phyloP scores from a whole-genome alignment of 2,113 vertebrate species.

The Megaceryle maxima region DNA sequence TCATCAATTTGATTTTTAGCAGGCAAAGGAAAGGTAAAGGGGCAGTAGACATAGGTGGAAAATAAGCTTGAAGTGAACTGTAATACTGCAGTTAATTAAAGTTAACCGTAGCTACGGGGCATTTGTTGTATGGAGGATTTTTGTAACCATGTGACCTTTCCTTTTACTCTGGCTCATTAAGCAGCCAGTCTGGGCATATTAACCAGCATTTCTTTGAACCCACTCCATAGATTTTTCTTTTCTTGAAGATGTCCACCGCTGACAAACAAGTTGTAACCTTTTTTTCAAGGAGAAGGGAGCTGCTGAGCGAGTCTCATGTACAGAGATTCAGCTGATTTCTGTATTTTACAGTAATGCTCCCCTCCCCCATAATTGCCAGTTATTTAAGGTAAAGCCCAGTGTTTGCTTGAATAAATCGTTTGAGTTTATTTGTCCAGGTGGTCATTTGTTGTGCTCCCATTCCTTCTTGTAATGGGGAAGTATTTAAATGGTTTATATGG shows the following conservation, averaged over 20 bases:
- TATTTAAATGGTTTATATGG: constrained; percentile 37
- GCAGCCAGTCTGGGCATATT: constrained; percentile 42
- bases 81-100: constrained; percentile 75
- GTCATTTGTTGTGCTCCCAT: constrained; percentile 35
- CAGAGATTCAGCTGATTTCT: constrained; percentile 18
- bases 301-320: neutral
- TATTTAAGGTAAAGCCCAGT: constrained; percentile 33
- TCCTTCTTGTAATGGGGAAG: constrained; percentile 17
- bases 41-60: constrained; percentile 37
- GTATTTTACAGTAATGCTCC: neutral
- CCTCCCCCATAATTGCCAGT: neutral
- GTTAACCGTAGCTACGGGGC: constrained; percentile 70
- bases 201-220: constrained; percentile 61
- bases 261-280: constrained; percentile 30
- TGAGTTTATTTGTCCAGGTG: constrained; percentile 35
- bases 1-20: neutral
- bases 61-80: constrained; percentile 66
- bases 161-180: constrained; percentile 64
- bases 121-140: constrained; percentile 64
- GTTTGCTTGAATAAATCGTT: constrained; percentile 35
- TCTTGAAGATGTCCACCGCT: constrained; percentile 35
- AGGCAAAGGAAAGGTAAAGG: constrained; percentile 29
- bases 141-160: constrained; percentile 69
- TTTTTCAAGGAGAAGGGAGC: neutral
- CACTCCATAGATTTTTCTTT: constrained; percentile 22